Evolutionary conservation across 2,888 invertebrate genomes (phyloP), one percentile per base, ranked within the genome.

Genomic region (Ecliptopera silaceata): DNA sequence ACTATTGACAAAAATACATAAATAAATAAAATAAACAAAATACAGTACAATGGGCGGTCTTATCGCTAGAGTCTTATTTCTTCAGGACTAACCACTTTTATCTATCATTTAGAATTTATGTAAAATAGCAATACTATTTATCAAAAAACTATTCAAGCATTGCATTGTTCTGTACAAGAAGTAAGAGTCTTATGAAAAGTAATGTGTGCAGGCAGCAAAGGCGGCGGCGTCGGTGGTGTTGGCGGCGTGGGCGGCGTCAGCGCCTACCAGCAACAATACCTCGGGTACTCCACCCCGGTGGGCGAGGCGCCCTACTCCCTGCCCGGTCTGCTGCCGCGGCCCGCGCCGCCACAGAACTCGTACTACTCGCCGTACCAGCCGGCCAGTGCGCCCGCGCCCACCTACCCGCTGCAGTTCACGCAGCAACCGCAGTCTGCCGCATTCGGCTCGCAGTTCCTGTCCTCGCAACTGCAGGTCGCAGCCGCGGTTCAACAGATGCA

Each of bases 381-480:
- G 65, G 82, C 86, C 13, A 65, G 82, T 17, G 93, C 94, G 50
- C 93, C 93, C 17, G 93, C 94, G 56, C 92, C 93, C 59, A 93
- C 93, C 5, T 93, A 93, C 70, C 93, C 93, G 61, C 86, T 92
- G 66, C 94, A 94, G 78, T 94, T 92, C 80, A 93, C 94, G 55
- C 93, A 93, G 71, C 93, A 92, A 1, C 92, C 93, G 59, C 86
- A 93, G 70, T 92, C 92, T 10, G 87, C 84, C 60, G 90, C 92
- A 8, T 90, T 88, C 71, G 79, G 83, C 63, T 88, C 89, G 52
- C 90, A 89, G 75, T 89, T 86, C 74, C 79, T 90, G 15, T 88
- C 89, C 0, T 85, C 88, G 59, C 90, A 89, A 66, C 79, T 90
- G 56, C 90, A 90, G 60, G 89, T 89, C 15, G 90, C 89, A 11